Evolutionary conservation across 2,113 vertebrate genomes (phyloP), one percentile per base, ranked within the genome.

Genomic region (Lamprologus callipterus): DNA sequence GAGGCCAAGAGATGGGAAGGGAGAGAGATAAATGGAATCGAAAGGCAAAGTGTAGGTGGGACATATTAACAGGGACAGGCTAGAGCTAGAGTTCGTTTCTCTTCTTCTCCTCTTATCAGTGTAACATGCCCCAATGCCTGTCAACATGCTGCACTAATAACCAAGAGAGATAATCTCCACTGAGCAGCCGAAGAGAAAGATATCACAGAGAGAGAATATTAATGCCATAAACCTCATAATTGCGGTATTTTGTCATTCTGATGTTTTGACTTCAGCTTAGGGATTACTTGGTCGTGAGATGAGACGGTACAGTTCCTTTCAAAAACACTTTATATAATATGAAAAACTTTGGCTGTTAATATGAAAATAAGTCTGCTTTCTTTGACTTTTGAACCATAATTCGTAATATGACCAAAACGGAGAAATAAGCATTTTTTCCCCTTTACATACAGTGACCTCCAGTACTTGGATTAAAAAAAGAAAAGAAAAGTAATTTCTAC

Each of bases 141-240:
- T 89, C 79, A 88, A 88, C 55, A 78, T 33, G 19, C 28, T 31
- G 75, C 83, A 68, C 23, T 85, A 87, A 88, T 81, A 89, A 82
- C 57, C 78, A 51, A 7, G 4, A 70, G 51, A 73, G 49, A 83
- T 88, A 55, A 53, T 87, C 75, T 85, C 33, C 37, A 81, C 60
- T n/a, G 68, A 86, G 80, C 28, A n/a, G 28, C 28, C 21, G 19
- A 31, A 21, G 68, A 85, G 47, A 45, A 63, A 87, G 42, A 78
- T 78, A 70, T 70, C 51, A 81, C 47, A 85, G 40, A n/a, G 26
- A 68, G 73, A 8, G 60, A 81, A 81, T 73, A 55, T 75, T 80
- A 70, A 82, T 55, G 45, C 75, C 21, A 5, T 81, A 51, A 88
- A 91, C 86, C 7, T 63, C 63, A 40, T 23, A 42, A 53, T 57